Evolutionary conservation across 1,140 invertebrate species (phyloP).

Genomic region (Papilio polytes): DNA sequence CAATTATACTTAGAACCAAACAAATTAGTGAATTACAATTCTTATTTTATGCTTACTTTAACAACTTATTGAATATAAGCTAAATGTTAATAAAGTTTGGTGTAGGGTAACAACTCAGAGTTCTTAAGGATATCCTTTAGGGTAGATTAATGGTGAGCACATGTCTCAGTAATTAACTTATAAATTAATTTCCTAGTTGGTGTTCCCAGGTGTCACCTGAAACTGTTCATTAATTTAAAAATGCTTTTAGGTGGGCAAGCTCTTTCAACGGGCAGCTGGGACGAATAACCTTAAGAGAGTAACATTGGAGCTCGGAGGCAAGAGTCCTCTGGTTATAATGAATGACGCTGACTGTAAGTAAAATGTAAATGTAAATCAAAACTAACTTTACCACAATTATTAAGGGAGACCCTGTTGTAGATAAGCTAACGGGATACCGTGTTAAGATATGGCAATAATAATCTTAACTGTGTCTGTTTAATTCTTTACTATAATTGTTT

Average conservation of each 20-base stretch:
- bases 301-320: slow-evolving; percentile 94
- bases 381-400: background rate
- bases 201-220: too few relatives aligned
- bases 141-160: too few relatives aligned
- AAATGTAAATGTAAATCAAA: slow-evolving; percentile 20
- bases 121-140: too few relatives aligned
- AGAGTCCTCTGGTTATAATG: slow-evolving; percentile 94
- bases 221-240: background rate
- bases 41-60: too few relatives aligned
- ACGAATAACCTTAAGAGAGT: slow-evolving; percentile 93
- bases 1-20: too few relatives aligned
- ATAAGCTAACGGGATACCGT: too few relatives aligned
- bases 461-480: background rate
- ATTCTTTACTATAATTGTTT: background rate
- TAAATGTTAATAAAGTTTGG: too few relatives aligned
- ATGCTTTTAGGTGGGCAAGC: slow-evolving; percentile 86
- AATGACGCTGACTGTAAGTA: slow-evolving; percentile 89
- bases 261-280: slow-evolving; percentile 91
- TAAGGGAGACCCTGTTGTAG: background rate
- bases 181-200: background rate
- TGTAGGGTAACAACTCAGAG: too few relatives aligned
- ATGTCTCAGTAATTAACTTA: background rate
- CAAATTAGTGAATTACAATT: too few relatives aligned
- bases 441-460: background rate
- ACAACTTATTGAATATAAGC: too few relatives aligned